Conservation (phyloP, 2,113 vertebrate genomes). For the Climacteris rufus region DNA sequence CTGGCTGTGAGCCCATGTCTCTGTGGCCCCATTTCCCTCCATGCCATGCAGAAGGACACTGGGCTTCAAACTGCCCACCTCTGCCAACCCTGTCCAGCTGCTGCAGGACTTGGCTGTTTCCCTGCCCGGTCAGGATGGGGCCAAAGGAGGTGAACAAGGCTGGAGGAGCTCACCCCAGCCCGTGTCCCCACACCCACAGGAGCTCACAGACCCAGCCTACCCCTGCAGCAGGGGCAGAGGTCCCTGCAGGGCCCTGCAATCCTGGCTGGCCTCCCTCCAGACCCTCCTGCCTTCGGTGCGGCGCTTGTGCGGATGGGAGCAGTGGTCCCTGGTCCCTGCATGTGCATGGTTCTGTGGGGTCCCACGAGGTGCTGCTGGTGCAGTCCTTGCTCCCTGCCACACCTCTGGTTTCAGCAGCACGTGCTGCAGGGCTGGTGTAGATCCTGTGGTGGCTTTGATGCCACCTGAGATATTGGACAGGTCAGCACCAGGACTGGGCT, state of each 20-base stretch:
- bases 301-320: rapidly evolving
- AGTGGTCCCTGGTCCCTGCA: not conserved
- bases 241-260: not conserved
- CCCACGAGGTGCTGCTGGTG: not conserved
- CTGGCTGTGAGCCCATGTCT: not conserved
- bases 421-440: not conserved
- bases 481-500: rapidly evolving
- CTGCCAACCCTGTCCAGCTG: not conserved
- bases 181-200: rapidly evolving
- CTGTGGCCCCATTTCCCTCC: not conserved
- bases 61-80: not conserved
- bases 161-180: not conserved
- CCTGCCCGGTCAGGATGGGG: not conserved
- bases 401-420: not conserved
- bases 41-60: not conserved
- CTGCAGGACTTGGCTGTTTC: not conserved
- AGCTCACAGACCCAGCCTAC: not conserved
- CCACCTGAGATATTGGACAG: not conserved
- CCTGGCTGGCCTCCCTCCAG: rapidly evolving
- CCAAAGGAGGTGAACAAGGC: not conserved
- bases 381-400: not conserved
- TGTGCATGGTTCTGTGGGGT: not conserved
- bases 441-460: not conserved
- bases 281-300: rapidly evolving
- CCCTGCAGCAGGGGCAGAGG: not conserved